Evolutionary conservation across 2,888 invertebrate species (phyloP).

Genomic region (Epinotia ramella): DNA sequence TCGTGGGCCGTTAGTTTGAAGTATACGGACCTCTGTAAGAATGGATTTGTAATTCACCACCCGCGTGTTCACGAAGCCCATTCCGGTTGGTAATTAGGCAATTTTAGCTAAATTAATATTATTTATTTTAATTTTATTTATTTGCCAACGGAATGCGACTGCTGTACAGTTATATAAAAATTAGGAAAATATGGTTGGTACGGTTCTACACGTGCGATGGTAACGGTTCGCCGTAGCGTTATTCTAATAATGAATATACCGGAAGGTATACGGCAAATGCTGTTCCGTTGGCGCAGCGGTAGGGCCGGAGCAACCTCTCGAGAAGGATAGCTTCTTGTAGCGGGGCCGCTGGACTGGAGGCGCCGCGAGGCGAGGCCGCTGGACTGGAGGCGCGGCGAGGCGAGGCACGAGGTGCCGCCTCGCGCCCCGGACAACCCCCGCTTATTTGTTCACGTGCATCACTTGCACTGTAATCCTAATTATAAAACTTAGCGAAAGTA

Average conservation of each 20-base stretch:
- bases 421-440: conserved; percentile 49
- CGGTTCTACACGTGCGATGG: conserved; percentile 54
- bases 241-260: conserved; percentile 32
- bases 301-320: conserved; percentile 57
- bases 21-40: conserved; percentile 71
- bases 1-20: conserved; percentile 67
- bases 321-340: conserved; percentile 65
- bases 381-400: neutral
- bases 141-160: conserved; percentile 84
- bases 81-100: conserved; percentile 83
- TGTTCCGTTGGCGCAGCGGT: conserved; percentile 50
- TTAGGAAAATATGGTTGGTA: conserved; percentile 72
- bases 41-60: conserved; percentile 83
- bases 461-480: conserved; percentile 67
- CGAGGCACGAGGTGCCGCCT: neutral
- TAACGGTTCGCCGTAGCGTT: conserved; percentile 36
- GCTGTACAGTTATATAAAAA: conserved; percentile 78
- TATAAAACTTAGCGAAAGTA: conserved; percentile 71
- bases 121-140: conserved; percentile 79
- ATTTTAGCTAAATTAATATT: conserved; percentile 83
- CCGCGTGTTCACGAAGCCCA: conserved; percentile 84
- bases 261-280: conserved; percentile 36
- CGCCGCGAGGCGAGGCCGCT: neutral
- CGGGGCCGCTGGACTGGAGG: conserved; percentile 41
- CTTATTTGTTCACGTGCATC: conserved; percentile 64